These are phyloP conservation scores for Aurelia coerulea DNA, from an alignment of 30 jellyfish, hydroid and myxozoan genomes.

Conservation along the genomic window DNA sequence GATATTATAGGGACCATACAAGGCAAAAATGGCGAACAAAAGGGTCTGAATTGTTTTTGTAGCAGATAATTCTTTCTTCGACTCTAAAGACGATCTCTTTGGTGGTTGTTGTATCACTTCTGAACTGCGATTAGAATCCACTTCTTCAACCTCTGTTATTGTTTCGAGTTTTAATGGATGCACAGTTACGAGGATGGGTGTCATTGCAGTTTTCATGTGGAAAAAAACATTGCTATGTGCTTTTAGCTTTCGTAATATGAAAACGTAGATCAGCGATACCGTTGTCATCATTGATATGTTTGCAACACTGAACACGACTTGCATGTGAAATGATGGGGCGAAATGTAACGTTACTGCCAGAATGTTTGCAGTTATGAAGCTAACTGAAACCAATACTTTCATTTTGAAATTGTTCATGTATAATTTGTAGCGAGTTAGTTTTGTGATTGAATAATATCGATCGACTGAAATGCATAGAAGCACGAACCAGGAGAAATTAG, in stretches of 20 bases:
- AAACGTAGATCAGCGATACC: constrained; percentile 25
- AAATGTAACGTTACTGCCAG: neutral
- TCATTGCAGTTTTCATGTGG: too few relatives aligned
- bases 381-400: constrained; percentile 5
- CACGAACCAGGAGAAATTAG: constrained; percentile 53
- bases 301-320: constrained; percentile 11
- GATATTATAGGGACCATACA: constrained; percentile 52
- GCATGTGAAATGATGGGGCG: constrained; percentile 35
- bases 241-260: constrained; percentile 25
- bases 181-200: too few relatives aligned
- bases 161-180: too few relatives aligned
- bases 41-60: constrained; percentile 38
- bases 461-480: constrained; percentile 30
- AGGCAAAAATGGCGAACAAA: constrained; percentile 18
- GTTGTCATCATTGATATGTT: constrained; percentile 7
- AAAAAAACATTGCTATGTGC: neutral
- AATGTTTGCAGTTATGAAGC: constrained; percentile 3
- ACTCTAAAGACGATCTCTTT: neutral
- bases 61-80: constrained; percentile 18
- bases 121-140: too few relatives aligned
- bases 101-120: too few relatives aligned
- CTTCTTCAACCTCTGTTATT: neutral
- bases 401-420: constrained; percentile 28
- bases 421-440: constrained; percentile 29
- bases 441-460: constrained; percentile 46